Evolutionary conservation across 2,113 vertebrate genomes (phyloP), one percentile per base, ranked within the genome.

Genomic region (Scomber scombrus): DNA sequence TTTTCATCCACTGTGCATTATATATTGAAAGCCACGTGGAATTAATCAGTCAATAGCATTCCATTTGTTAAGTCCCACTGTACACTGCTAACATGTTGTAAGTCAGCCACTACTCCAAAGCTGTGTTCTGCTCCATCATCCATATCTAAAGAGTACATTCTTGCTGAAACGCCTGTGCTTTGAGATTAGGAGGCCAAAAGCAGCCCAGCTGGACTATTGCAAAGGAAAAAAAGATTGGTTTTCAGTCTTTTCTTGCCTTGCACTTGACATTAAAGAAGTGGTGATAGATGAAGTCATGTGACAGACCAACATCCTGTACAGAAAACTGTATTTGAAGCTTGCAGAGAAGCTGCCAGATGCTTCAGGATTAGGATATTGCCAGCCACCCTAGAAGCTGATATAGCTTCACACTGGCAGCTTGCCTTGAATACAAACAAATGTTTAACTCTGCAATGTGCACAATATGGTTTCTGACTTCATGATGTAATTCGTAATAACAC

Each of bases 151-250:
- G 47, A 50, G 51, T 26, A 23, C 80, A 58, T 52, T 43, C 56
- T 77, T 26, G 12, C 19, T 14, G 3, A 58, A 58, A 50, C 19
- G 23, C 4, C 47, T 72, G 60, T 21, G 50, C 18, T 6, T 19
- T 52, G 52, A 82, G 75, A 87, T 82, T 68, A 82, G 34, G 71
- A 52, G 31, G 2, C 16, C 21, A 56, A 13, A 70, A 18, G 71
- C 23, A 70, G n/a, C 23, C 3, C 0, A 54, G 15, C 61, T 26
- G 45, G 31, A 43, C 52, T 58, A 26, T 2, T 49, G 51, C 18
- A 74, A 56, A 54, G 23, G 23, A 58, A 40, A 40, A 40, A 7
- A 40, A 56, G 65, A 75, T 52, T 78, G 60, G 55, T 63, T 75
- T 62, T 58, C 51, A 63, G 52, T 15, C 31, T 26, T 13, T 65